Base-by-base conservation (phyloP, 2,888 invertebrate species). In the Cyclophora punctaria region DNA sequence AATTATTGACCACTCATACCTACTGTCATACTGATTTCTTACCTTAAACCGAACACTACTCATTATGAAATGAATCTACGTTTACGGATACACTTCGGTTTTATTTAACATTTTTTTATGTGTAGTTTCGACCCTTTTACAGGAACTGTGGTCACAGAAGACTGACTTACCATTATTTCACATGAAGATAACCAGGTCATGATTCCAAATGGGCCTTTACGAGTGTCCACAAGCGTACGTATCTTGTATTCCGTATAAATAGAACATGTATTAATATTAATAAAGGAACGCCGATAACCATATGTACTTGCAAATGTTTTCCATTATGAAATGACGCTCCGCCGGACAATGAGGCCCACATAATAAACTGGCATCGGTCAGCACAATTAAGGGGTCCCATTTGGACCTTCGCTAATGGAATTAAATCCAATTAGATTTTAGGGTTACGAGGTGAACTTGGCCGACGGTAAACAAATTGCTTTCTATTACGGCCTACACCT, bases 361-460 rank as follows among this genome's bases (percentile, higher is more conserved):
- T 76, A 81, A 84, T 83, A 78, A 79, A 80, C 75, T 78, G 74
- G 76, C 75, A 71, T 73, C 74, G 84, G 85, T 83, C 83, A 84
- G 85, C 83, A 81, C 80, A 83, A 83, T 85, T 85, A 78, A 79
- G 78, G 79, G 80, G 75, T 67, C 78, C 83, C 82, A 82, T 83
- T 85, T 83, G 82, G 83, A 83, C 84, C 84, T 81, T 78, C 70
- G 80, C 78, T 87, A 88, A 88, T 88, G 86, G 86, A 86, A 87
- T 86, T 85, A 83, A 85, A 87, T 85, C 85, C 87, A 87, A 87
- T 87, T 88, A 87, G 83, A 85, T 84, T 85, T 85, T 80, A 85
- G 82, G 82, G 85, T 83, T 83, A 85, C 83, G 82, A 83, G 83
- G 84, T 83, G 84, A 82, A 83, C 79, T 84, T 84, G 82, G 77